Conservation (phyloP, 1,140 invertebrate species). For the Thaumatotibia leucotreta region DNA sequence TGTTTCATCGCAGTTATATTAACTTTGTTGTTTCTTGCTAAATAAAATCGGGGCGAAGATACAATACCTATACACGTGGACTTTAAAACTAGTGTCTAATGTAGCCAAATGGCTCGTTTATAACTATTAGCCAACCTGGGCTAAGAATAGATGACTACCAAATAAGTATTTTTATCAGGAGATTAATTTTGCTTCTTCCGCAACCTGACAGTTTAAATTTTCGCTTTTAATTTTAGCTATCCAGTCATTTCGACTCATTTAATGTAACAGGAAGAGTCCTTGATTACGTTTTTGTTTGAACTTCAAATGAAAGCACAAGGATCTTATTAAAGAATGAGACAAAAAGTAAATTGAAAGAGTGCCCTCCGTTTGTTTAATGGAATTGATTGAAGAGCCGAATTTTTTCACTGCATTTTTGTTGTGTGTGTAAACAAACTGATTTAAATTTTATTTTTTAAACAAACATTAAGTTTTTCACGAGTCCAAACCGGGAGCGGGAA, state of each 20-base stretch:
- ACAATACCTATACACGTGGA: too few species aligned
- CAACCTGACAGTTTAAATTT: constrained; percentile 15
- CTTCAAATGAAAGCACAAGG: constrained; percentile 36
- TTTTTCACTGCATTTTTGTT: neutral
- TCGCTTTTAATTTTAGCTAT: constrained; percentile 21
- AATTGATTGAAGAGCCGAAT: constrained; percentile 9
- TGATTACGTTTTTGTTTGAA: constrained; percentile 59
- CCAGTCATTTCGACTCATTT: constrained; percentile 44
- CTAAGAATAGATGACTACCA: neutral
- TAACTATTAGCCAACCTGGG: neutral
- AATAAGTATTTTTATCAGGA: neutral
- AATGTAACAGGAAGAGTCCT: constrained; percentile 40
- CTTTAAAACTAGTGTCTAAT: too few species aligned
- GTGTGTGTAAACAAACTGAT: too few species aligned
- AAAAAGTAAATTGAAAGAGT: constrained; percentile 42
- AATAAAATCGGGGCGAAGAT: too few species aligned
- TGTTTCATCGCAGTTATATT: neutral
- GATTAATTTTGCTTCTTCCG: neutral
- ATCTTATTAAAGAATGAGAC: constrained; percentile 27
- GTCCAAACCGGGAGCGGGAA: neutral
- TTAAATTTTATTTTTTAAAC: too few species aligned
- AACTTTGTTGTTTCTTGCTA: neutral
- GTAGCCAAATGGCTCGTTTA: neutral
- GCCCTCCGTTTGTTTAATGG: constrained; percentile 19
- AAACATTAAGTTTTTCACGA: too few species aligned